Conservation (phyloP, 1,140 invertebrate species). For the Trachymyrmex cornetzi region DNA sequence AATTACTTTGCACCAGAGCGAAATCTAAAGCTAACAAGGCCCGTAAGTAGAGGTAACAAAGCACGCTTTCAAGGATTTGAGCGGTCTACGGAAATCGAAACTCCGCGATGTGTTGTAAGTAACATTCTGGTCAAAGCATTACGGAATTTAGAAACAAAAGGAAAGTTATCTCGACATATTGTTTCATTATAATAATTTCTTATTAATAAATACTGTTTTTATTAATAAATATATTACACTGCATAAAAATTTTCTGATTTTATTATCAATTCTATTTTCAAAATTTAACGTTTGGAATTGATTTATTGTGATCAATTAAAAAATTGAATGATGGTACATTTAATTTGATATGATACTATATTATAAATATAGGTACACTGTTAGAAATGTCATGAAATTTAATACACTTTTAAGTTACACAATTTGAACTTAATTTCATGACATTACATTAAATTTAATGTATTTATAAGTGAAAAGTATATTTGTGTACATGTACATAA, state of each 20-base stretch:
- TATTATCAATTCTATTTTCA: background rate
- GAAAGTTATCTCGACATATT: background rate
- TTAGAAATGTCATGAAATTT: too few species aligned
- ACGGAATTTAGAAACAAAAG: background rate
- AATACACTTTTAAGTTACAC: too few species aligned
- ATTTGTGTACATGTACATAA: too few species aligned
- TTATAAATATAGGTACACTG: background rate
- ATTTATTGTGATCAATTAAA: background rate
- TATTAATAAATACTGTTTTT: background rate
- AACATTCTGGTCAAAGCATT: background rate
- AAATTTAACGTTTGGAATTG: background rate
- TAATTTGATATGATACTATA: background rate
- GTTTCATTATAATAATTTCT: background rate
- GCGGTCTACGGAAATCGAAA: conserved; percentile 69
- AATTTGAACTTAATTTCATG: too few species aligned
- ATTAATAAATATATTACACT: background rate
- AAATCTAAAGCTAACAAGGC: conserved; percentile 68
- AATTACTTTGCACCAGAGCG: conserved; percentile 65
- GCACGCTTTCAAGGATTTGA: conserved; percentile 65
- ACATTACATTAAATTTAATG: too few species aligned
- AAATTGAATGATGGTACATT: background rate
- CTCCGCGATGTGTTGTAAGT: conserved; percentile 40
- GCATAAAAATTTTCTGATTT: background rate
- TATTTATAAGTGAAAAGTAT: too few species aligned
- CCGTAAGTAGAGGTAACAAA: conserved; percentile 60